Evolutionary conservation across 2,797 vertebrate genomes (phyloP), one percentile per base, ranked within the genome.

Genomic region (Alectoris magna): DNA sequence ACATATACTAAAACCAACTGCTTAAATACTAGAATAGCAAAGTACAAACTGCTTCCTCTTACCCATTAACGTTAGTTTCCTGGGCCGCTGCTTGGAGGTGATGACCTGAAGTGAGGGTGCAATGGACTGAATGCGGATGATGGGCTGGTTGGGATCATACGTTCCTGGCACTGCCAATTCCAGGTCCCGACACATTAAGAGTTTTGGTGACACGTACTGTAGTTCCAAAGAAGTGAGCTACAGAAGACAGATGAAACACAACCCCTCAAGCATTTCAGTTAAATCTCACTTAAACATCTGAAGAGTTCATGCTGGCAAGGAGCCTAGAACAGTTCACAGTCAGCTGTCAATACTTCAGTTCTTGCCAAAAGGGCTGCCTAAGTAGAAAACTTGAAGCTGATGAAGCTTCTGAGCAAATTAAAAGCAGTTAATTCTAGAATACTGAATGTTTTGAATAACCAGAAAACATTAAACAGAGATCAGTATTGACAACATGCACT

Each of bases 61-160:
- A 99, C 99, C 99, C 99, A 99, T 99, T 84, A 99, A 98, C 2
- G 99, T 99, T 95, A 99, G 80, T 92, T 99, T 99, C 96, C 99
- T 98, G 63, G 99, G 99, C 76, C 99, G 97, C 98, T 99, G 99
- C 94, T 99, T 99, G 95, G 99, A 99, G 46, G 99, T 99, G 98
- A 99, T 99, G 97, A 99, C 99, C 97, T 99, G 99, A 94, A 99
- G 97, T 0, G 99, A 99, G 1, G 99, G 97, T 2, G 99, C 99
- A 6, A 99, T 99, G 92, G 99, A 99, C 97, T 99, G 99, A 83
- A 99, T 99, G 86, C 99, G 99, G 83, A 99, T 99, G 97, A 99
- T 98, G 9, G 98, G 98, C 97, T 99, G 99, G 98, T 99, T 99
- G 97, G 99, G 99, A 96, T 99, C 99, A 0, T 99, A 99, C 0